Conservation (phyloP, 2,113 vertebrate genomes). For the Myrmophylax atrothorax region DNA sequence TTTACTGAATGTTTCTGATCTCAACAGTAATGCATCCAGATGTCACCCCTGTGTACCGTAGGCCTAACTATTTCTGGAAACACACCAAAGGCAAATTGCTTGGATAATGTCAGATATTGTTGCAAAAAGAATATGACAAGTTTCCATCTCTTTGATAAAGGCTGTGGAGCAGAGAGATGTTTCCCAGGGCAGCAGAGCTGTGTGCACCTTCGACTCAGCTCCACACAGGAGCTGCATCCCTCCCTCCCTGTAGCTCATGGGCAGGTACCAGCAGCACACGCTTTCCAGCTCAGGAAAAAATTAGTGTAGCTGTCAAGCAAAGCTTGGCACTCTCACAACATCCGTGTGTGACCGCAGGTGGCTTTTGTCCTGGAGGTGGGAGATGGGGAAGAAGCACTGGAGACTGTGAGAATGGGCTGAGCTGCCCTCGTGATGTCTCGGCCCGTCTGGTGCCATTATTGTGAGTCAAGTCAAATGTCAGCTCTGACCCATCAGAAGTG, state of each 20-base stretch:
- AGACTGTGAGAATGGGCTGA: not conserved
- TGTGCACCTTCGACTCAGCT: not conserved
- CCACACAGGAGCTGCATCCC: not conserved
- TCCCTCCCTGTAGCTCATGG: not conserved
- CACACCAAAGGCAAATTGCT: slow-evolving; percentile 48
- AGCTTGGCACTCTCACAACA: not conserved
- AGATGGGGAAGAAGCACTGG: not conserved
- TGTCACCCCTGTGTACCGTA: slow-evolving; percentile 15
- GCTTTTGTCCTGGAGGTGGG: not conserved
- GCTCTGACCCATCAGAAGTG: not conserved
- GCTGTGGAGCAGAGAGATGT: not conserved
- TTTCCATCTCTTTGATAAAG: slow-evolving; percentile 20
- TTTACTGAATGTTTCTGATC: slow-evolving; percentile 30
- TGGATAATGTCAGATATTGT: slow-evolving; percentile 32
- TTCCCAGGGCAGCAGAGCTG: not conserved
- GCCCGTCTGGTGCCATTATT: fast-evolving
- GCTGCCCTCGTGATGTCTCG: not conserved
- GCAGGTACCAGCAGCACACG: not conserved
- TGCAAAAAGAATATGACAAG: slow-evolving; percentile 28
- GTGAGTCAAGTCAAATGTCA: not conserved
- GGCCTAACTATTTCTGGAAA: slow-evolving; percentile 64
- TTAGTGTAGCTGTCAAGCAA: not conserved
- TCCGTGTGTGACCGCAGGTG: not conserved
- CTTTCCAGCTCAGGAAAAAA: not conserved
- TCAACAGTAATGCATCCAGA: slow-evolving; percentile 48